These are phyloP conservation scores for Hiodon alosoides DNA, from an alignment of 2,113 vertebrate species.

Conservation along the genomic window DNA sequence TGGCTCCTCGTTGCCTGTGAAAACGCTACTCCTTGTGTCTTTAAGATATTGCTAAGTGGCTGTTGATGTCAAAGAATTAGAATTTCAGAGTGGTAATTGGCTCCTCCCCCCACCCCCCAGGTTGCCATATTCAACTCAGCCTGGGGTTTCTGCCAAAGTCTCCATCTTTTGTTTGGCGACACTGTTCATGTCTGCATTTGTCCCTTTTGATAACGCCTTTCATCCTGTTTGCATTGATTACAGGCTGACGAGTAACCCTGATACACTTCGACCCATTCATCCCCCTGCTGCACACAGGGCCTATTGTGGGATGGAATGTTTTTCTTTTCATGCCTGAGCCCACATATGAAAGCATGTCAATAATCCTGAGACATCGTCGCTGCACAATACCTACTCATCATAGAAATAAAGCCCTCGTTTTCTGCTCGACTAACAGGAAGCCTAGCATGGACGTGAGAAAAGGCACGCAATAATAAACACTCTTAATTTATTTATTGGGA, in stretches of 20 bases:
- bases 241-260: constrained; percentile 62
- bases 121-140: constrained; percentile 33
- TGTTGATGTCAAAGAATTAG: constrained; percentile 47
- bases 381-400: constrained; percentile 49
- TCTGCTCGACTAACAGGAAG: constrained; percentile 45
- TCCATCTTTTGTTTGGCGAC: constrained; percentile 49
- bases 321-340: constrained; percentile 71
- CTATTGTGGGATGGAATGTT: constrained; percentile 68
- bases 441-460: constrained; percentile 28
- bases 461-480: constrained; percentile 43
- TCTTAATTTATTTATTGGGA: constrained; percentile 50
- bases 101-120: constrained; percentile 34
- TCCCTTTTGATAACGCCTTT: constrained; percentile 64
- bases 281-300: constrained; percentile 61
- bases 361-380: constrained; percentile 59
- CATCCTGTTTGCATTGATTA: constrained; percentile 71
- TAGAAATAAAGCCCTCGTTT: constrained; percentile 46
- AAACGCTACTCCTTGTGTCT: constrained; percentile 34
- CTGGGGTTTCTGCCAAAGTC: constrained; percentile 40
- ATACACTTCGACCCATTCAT: constrained; percentile 61
- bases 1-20: constrained; percentile 23
- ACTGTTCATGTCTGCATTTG: constrained; percentile 62
- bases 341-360: constrained; percentile 66
- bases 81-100: constrained; percentile 45
- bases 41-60: constrained; percentile 39